Evolutionary conservation across 1,140 invertebrate species (phyloP), one percentile per base, ranked within the genome.

Genomic region (Panulirus ornatus): DNA sequence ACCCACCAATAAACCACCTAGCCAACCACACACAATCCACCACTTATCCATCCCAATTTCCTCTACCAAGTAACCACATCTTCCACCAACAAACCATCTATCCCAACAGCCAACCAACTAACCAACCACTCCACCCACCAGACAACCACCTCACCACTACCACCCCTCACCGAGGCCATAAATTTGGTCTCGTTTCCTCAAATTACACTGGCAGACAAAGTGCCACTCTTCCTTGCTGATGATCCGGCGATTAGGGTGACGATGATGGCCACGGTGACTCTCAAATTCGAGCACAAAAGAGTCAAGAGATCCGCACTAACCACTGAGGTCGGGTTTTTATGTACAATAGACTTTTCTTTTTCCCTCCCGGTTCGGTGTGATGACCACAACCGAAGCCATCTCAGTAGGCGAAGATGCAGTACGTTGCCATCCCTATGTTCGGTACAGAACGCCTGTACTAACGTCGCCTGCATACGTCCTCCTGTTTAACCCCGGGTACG

Each of bases 201-300:
- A 71, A 71, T 71, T 71, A 71, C 70, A 34, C 30, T 30, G 63
- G 30, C 63, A 66, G 63, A 66, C 63, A 66, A 66, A 66, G 63
- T 66, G 63, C 22, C 63, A 66, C 6, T 66, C 30, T 30, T 30
- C 70, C 30, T 2, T 14, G 36, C 70, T 71, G 70, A 71, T 71
- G 70, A 71, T 71, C 70, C 22, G 6, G 27, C 19, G 70, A 71
- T 71, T 71, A 71, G 6, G 30, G n/a, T 0, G 22, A 27, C 6
- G 70, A 71, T 71, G 70, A 71, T 19, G 6, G 70, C 27, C 22
- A 9, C 5, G 30, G 30, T 71, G 70, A 71, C 30, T 71, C 70
- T 71, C 19, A 58, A 14, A 58, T 58, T 58, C 11, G 11, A 22
- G 11, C 19, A 58, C 54, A 22, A 22, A 58, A 58, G 14, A 19